Base-by-base conservation (phyloP, 2,113 vertebrate species). In the Zosterops japonicus region DNA sequence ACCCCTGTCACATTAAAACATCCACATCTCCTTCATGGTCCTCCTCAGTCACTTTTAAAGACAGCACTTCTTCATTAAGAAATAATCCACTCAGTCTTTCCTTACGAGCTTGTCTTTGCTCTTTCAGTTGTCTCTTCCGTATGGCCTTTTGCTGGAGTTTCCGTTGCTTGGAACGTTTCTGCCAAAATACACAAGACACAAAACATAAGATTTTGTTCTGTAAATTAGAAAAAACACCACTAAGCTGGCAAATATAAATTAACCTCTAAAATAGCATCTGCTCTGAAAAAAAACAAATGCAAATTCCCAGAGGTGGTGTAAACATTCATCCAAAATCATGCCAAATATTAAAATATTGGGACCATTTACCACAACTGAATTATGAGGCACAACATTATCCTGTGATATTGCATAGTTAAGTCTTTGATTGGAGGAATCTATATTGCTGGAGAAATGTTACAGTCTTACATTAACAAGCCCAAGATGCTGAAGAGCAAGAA, bases 81-180 rank as follows among this genome's bases (percentile, higher is more conserved):
- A 99, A 99, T 49, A 99, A 98, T 61, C 99, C 99, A n/a, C 99
- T 99, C 84, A 99, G 98, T 76, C 98, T 98, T 96, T 99, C 99
- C 97, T 99, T 99, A 60, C 99, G 98, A 29, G 99, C 99, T 97
- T 99, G 99, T 63, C 99, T 98, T 96, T 99, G 99, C 79, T 99
- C 99, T 81, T 99, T 99, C 95, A 99, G 98, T 96, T 99, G 99
- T n/a, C 99, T 98, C 97, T 99, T 99, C 69, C 99, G 98, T 61
- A 99, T 97, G n/a, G 99, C 99, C 95, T 99, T 99, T 97, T 99
- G 99, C 96, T 99, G 99, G 33, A 99, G 98, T 64, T 99, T 99
- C 19, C 99, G 98, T 84, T 99, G 99, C 94, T 99, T 99, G 20
- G 99, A 99, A 64, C 99, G 98, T 95, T 99, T 99, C 99, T 99